These are phyloP conservation scores for Protobothrops flavoviridis DNA, from an alignment of 2,113 vertebrate genomes.

Conservation along the genomic window DNA sequence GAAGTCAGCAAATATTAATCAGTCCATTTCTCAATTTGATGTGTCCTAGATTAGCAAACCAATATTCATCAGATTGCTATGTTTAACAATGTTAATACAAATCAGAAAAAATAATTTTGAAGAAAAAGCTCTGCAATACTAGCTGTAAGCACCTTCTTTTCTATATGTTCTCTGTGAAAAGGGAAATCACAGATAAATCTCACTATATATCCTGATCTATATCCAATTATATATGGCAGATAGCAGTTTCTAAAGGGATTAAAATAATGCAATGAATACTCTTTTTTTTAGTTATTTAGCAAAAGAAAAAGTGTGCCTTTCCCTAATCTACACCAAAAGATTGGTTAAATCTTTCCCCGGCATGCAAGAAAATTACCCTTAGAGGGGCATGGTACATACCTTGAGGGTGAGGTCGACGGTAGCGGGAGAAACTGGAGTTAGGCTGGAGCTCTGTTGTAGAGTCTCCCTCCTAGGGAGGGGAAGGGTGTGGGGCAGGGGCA, in stretches of 20 bases:
- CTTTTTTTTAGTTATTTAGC: constrained; percentile 48
- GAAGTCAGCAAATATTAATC: constrained; percentile 7
- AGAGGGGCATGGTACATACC: constrained; percentile 76
- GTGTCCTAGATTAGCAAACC: constrained; percentile 21
- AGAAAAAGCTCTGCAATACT: constrained; percentile 12
- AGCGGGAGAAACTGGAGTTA: constrained; percentile 93
- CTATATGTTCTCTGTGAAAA: neutral
- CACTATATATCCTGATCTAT: neutral
- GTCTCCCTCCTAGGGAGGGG: constrained; percentile 89
- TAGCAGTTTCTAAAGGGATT: constrained; percentile 55
- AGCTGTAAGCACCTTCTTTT: constrained; percentile 22
- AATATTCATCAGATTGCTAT: constrained; percentile 25
- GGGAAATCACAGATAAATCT: constrained; percentile 18
- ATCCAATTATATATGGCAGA: constrained; percentile 45
- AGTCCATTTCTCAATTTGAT: neutral
- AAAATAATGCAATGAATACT: constrained; percentile 59
- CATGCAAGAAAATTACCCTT: constrained; percentile 70
- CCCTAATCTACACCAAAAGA: constrained; percentile 56
- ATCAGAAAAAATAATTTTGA: constrained; percentile 3
- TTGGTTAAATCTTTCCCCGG: constrained; percentile 59
- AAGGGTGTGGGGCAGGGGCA: constrained; percentile 91
- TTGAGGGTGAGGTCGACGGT: constrained; percentile 97
- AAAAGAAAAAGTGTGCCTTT: constrained; percentile 29
- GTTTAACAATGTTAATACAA: constrained; percentile 28
- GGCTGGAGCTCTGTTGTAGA: constrained; percentile 91